These are phyloP conservation scores for Corythornis leucogaster DNA, from an alignment of 2,797 vertebrate genomes.

Conservation along the genomic window DNA sequence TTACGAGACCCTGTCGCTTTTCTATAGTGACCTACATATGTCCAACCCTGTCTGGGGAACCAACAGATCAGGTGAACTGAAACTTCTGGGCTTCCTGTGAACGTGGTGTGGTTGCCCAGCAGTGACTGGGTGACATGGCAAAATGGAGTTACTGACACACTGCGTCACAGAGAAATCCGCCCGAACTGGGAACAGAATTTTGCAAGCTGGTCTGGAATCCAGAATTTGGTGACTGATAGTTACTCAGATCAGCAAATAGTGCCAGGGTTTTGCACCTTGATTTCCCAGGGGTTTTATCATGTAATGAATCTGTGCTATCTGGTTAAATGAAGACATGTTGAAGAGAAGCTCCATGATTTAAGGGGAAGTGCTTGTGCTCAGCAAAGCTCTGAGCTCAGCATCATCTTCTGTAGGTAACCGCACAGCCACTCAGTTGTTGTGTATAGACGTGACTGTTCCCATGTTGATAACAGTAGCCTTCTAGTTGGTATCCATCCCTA, in stretches of 20 bases:
- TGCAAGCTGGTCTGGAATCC: not conserved
- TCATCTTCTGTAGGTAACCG: not conserved
- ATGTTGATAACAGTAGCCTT: not conserved
- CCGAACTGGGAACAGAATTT: constrained; percentile 18
- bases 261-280: not conserved
- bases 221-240: not conserved
- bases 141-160: constrained; percentile 68
- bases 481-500: not conserved
- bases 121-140: constrained; percentile 70
- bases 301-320: not conserved
- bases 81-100: constrained; percentile 72
- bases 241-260: not conserved
- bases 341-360: not conserved
- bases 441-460: not conserved
- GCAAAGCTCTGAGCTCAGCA: not conserved
- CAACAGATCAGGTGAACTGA: constrained; percentile 50
- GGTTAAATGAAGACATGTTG: not conserved
- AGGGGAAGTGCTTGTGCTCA: not conserved
- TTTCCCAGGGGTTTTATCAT: not conserved
- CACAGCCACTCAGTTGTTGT: not conserved
- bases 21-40: constrained; percentile 77
- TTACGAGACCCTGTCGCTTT: not conserved
- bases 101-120: constrained; percentile 48
- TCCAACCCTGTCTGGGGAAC: not conserved
- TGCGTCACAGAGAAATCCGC: not conserved